Conservation (phyloP, 2,797 vertebrate species). For the Thalassophryne amazonica region DNA sequence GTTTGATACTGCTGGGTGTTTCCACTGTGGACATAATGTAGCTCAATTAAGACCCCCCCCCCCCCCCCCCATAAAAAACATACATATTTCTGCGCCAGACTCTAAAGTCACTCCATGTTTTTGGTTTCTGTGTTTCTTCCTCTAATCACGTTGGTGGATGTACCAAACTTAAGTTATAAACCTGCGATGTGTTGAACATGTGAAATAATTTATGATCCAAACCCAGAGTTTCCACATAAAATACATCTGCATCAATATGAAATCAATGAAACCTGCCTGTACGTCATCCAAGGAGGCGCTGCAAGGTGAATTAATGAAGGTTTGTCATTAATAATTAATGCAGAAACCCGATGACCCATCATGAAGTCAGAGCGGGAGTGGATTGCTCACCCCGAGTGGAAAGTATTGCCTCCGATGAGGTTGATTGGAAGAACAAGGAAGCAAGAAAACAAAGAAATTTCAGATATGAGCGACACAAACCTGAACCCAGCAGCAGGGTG, state of each 20-base stretch:
- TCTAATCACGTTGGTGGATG: no score
- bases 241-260: conserved; percentile 22
- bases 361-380: conserved; percentile 4
- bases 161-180: conserved; percentile 1
- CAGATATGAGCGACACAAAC: conserved; percentile 20
- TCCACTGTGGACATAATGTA: no score
- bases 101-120: no score
- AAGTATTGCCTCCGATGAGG: conserved; percentile 5
- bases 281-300: conserved; percentile 6
- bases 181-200: conserved; percentile 27
- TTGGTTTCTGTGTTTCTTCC: no score
- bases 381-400: conserved; percentile 4
- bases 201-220: conserved; percentile 19
- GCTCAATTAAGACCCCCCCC: no score
- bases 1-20: no score
- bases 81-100: no score
- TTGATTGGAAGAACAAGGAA: neutral
- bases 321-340: conserved; percentile 58
- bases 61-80: no score
- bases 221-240: conserved; percentile 23
- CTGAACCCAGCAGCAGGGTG: conserved; percentile 12
- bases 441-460: neutral
- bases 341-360: conserved; percentile 36
- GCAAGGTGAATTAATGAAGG: conserved; percentile 29
- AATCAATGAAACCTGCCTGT: conserved; percentile 34